phyloP scores from a whole-genome alignment of 1,140 invertebrate genomes.

The Drosophila pectinifera region DNA sequence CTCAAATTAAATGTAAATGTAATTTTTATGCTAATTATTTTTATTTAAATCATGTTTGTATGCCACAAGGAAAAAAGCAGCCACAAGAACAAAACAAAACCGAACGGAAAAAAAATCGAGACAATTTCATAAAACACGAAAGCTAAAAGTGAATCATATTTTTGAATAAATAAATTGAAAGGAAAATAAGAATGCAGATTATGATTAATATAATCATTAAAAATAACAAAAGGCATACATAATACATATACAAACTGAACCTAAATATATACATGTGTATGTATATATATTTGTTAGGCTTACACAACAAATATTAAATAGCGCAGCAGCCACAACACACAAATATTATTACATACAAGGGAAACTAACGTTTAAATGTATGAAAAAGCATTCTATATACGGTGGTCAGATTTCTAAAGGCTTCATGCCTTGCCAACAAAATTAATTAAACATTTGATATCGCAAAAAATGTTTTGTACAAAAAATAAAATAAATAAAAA shows the following conservation, averaged over 20 bases:
- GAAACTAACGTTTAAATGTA: constrained; percentile 59
- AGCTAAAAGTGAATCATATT: constrained; percentile 68
- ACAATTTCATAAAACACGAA: constrained; percentile 38
- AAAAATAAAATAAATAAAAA: constrained; percentile 39
- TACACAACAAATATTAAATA: constrained; percentile 69
- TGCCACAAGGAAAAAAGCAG: constrained; percentile 36
- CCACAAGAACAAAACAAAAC: constrained; percentile 28
- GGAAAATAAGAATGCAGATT: constrained; percentile 63
- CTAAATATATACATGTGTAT: constrained; percentile 47
- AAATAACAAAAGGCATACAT: constrained; percentile 62
- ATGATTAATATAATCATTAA: constrained; percentile 50
- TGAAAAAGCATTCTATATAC: constrained; percentile 40
- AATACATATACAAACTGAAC: constrained; percentile 42
- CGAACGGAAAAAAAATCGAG: constrained; percentile 7
- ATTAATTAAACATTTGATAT: constrained; percentile 59
- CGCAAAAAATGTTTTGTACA: constrained; percentile 57
- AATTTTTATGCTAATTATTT: constrained; percentile 85
- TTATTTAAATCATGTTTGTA: constrained; percentile 74
- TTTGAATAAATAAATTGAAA: constrained; percentile 76
- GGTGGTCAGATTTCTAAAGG: constrained; percentile 50
- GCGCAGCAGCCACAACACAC: constrained; percentile 62
- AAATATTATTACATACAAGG: constrained; percentile 34
- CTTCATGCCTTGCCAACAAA: constrained; percentile 46
- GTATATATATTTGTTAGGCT: constrained; percentile 59
- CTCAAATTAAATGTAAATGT: constrained; percentile 85